Evolutionary conservation across 2,888 invertebrate species (phyloP).

Genomic region (Megastigmus dorsalis): DNA sequence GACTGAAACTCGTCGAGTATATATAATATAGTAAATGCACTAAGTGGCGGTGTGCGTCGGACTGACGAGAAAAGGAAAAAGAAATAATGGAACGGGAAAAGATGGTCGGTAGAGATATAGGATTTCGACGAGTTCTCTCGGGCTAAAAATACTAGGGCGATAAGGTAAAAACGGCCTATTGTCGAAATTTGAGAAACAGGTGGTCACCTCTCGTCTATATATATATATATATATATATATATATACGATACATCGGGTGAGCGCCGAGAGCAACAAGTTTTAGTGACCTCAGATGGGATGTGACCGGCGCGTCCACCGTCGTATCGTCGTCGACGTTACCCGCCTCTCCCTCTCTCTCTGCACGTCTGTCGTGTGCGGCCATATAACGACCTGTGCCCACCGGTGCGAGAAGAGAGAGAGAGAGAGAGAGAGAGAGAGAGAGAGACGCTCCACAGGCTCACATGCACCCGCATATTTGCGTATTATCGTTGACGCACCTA

Average conservation of each 20-base stretch:
- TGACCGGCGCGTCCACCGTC: too few species aligned
- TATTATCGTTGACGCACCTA: background rate
- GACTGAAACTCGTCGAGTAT: too few species aligned
- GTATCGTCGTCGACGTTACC: too few species aligned
- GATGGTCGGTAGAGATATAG: background rate
- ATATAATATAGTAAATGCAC: too few species aligned
- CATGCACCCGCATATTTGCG: background rate
- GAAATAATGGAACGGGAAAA: background rate
- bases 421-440: too few species aligned
- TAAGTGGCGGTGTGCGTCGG: too few species aligned
- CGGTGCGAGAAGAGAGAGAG: slow-evolving; percentile 5
- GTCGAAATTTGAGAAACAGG: slow-evolving; percentile 37
- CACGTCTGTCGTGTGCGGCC: background rate
- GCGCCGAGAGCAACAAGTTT: slow-evolving; percentile 37
- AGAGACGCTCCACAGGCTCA: background rate
- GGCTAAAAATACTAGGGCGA: too few species aligned
- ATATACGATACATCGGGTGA: too few species aligned
- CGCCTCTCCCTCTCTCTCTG: too few species aligned
- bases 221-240: too few species aligned
- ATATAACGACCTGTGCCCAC: slow-evolving; percentile 5
- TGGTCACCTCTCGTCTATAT: slow-evolving; percentile 10
- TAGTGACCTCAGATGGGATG: slow-evolving; percentile 18
- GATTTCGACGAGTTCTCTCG: too few species aligned
- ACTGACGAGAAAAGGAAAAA: background rate
- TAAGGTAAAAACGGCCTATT: slow-evolving; percentile 10